These are phyloP conservation scores for Pygocentrus nattereri DNA, from an alignment of 2,797 vertebrate genomes.

Conservation along the genomic window DNA sequence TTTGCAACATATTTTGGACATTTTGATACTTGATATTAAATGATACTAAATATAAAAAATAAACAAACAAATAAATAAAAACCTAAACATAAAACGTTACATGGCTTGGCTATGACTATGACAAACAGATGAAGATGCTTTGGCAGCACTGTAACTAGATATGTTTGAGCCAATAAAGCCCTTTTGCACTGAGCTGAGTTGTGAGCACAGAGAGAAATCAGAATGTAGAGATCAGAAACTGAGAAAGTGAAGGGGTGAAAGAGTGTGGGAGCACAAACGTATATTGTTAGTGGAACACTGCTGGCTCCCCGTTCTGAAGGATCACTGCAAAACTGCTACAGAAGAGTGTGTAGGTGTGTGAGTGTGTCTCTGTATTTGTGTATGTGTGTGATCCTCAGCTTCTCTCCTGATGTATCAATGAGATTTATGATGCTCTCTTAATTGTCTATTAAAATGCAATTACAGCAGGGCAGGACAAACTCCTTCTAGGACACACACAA, in stretches of 20 bases:
- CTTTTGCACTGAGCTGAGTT: not conserved
- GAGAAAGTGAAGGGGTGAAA: not conserved
- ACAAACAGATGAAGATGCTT: not conserved
- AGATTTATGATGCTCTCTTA: constrained; percentile 83
- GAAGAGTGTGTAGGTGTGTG: not conserved
- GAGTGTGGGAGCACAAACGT: not conserved
- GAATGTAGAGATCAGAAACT: not conserved
- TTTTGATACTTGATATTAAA: too few species aligned
- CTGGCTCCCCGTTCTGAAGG: not conserved
- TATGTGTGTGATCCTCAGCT: constrained; percentile 39
- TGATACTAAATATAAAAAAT: not conserved
- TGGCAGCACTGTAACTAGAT: not conserved
- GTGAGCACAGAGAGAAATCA: not conserved
- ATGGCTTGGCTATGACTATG: not conserved
- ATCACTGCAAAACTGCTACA: not conserved
- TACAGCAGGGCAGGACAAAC: constrained; percentile 69
- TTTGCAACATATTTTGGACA: too few species aligned
- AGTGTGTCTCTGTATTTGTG: constrained; percentile 9
- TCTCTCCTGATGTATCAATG: constrained; percentile 63
- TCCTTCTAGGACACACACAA: constrained; percentile 63
- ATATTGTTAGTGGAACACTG: not conserved
- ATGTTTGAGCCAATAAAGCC: not conserved
- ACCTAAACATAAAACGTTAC: too few species aligned
- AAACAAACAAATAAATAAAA: too few species aligned
- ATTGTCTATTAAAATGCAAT: constrained; percentile 88